Evolutionary conservation across 1,140 invertebrate species (phyloP).

Genomic region (Aphis gossypii): DNA sequence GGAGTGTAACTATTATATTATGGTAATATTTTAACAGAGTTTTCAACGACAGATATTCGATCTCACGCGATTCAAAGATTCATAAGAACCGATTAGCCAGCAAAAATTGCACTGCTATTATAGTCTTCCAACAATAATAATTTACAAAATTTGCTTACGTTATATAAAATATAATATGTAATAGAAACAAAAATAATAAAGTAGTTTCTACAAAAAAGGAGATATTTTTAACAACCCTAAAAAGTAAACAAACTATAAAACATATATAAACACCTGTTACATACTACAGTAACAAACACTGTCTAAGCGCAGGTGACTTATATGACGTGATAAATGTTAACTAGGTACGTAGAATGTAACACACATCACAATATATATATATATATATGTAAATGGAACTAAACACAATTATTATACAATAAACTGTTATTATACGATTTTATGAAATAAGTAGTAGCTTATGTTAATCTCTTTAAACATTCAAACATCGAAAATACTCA

Average conservation of each 20-base stretch:
- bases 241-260: background rate
- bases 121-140: slow-evolving; percentile 7
- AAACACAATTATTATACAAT: background rate
- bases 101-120: background rate
- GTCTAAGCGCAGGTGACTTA: background rate
- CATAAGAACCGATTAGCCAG: slow-evolving; percentile 9
- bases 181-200: background rate
- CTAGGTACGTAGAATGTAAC: background rate
- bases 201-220: background rate
- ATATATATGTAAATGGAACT: background rate
- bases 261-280: background rate
- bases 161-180: background rate
- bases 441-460: background rate
- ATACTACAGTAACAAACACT: too few species aligned
- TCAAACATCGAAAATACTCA: background rate
- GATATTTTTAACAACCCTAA: slow-evolving; percentile 30
- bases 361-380: too few species aligned
- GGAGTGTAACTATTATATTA: background rate
- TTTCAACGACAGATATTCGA: background rate
- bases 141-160: background rate
- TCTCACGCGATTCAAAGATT: background rate
- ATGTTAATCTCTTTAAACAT: background rate
- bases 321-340: background rate
- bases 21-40: background rate
- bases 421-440: slow-evolving; percentile 13